phyloP scores from a whole-genome alignment of 2,797 vertebrate genomes.

The Masticophis lateralis region DNA sequence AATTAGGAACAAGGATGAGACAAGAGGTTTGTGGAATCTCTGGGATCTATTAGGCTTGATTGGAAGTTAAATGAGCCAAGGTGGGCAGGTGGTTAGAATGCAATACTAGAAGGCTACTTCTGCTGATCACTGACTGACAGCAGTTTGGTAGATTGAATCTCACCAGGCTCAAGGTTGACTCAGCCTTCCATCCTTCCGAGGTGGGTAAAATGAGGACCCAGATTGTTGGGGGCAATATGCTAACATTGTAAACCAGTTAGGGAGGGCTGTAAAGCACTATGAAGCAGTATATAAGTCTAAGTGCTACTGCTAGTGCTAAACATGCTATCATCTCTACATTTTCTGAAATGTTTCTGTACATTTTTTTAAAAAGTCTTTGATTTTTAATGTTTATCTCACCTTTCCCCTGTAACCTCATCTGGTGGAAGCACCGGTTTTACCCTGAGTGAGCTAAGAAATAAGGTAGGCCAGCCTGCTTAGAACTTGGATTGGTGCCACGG shows the following conservation, averaged over 20 bases:
- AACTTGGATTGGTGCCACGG: background rate
- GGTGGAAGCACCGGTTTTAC: background rate
- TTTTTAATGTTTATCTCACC: background rate
- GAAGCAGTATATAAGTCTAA: no score
- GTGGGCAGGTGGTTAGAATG: no score
- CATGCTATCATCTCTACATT: background rate
- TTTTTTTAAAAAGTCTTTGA: background rate
- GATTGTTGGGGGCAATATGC: no score
- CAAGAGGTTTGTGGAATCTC: background rate
- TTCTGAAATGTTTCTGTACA: background rate
- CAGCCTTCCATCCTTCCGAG: no score
- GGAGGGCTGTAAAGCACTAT: no score
- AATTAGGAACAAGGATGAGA: background rate
- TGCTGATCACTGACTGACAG: no score
- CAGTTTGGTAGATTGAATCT: no score
- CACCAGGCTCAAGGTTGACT: no score
- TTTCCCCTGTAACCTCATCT: background rate
- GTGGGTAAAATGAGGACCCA: no score
- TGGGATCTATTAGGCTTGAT: background rate
- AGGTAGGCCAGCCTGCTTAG: background rate
- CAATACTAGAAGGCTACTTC: no score
- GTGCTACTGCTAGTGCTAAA: background rate
- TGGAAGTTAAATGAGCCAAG: background rate
- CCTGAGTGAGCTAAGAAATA: background rate
- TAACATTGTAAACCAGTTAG: no score